These are phyloP conservation scores for Phyto melanocephala DNA, from an alignment of 2,888 invertebrate species.

Conservation along the genomic window DNA sequence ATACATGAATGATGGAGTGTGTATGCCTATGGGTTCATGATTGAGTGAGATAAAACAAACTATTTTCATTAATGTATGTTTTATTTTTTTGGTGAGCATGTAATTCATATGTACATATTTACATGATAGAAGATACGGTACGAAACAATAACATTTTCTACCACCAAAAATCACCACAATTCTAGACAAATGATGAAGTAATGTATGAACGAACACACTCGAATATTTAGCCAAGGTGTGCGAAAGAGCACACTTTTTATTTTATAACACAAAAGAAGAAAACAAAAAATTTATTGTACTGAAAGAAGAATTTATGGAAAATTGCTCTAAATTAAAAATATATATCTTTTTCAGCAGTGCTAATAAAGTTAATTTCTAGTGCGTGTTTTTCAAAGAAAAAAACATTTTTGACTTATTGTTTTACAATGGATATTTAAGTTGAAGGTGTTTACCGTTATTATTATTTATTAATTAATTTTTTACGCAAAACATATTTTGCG, in stretches of 20 bases:
- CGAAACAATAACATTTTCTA: slow-evolving; percentile 2
- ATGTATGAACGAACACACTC: slow-evolving; percentile 25
- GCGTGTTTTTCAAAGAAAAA: no score
- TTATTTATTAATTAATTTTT: no score
- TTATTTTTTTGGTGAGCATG: slow-evolving; percentile 1
- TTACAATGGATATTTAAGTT: no score
- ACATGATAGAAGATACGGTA: not conserved
- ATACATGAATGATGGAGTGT: not conserved
- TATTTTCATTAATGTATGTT: not conserved
- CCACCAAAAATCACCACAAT: slow-evolving; percentile 45
- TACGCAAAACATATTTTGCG: no score
- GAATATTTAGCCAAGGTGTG: not conserved
- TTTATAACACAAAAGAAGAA: no score
- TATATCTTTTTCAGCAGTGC: no score
- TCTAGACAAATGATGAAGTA: slow-evolving; percentile 37
- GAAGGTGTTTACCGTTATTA: no score
- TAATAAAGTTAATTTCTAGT: no score
- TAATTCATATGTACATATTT: not conserved
- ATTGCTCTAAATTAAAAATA: no score
- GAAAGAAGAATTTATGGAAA: no score
- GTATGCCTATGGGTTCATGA: not conserved
- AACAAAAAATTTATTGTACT: no score
- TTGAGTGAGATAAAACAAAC: not conserved
- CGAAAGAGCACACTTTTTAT: not conserved
- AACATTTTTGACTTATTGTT: no score